Evolutionary conservation across 2,113 vertebrate genomes (phyloP), one percentile per base, ranked within the genome.

Genomic region (Pleuronectes platessa): DNA sequence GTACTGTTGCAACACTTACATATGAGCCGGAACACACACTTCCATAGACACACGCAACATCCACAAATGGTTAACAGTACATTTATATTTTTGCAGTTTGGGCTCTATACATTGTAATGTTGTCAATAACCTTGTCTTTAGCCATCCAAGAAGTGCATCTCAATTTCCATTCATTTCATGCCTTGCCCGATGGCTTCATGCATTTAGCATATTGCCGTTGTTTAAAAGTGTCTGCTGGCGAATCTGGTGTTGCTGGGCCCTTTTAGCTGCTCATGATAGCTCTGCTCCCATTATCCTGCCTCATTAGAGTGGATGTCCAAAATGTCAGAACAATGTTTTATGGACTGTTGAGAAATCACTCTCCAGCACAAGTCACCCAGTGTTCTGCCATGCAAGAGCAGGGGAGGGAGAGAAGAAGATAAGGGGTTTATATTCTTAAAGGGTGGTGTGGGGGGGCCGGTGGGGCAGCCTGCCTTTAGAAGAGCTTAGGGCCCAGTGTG

Each of bases 291-390:
- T 87, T 88, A 88, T 88, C 78, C 74, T 42, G 65, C 73, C 90
- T 88, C 88, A 88, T 91, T 91, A 88, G 85, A 89, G 86, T 89
- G 86, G 87, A 92, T 78, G 85, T 88, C 92, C 90, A 91, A 93
- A 92, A 92, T 47, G 90, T 93, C 93, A 92, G 88, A 92, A 92
- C 88, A 93, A 94, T 93, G 86, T 91, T 88, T 92, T 92, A 93
- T 92, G 93, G 92, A 90, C 90, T 90, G 91, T 91, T 93, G 92
- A 94, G 88, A 90, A 94, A 93, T 92, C 90, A 94, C 92, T 93
- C 86, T 81, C 40, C 75, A 78, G 89, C 91, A 93, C 92, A 94
- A 94, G 88, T 93, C 92, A 89, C 78, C 88, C 90, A 91, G 86
- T 94, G 92, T 93, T 93, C 86, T 90, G 80, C 83, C 90, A 83